Evolutionary conservation across 2,888 invertebrate genomes (phyloP).

Genomic region (Eucriotettix oculatus): DNA sequence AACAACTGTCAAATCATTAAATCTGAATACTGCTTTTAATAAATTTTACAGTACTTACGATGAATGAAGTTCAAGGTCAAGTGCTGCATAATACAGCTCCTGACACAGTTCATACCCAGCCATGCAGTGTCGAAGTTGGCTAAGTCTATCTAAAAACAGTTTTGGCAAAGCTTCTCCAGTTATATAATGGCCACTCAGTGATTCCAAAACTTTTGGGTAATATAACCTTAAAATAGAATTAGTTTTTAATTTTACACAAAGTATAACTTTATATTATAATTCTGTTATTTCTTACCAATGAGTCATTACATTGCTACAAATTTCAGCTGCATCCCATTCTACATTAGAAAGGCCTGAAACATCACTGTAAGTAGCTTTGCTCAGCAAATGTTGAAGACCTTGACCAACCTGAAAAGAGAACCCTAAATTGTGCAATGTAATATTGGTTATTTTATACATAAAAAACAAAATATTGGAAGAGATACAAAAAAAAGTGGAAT

Average conservation of each 20-base stretch:
- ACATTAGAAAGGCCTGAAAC: constrained; percentile 71
- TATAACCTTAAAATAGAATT: constrained; percentile 30
- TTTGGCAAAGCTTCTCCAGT: constrained; percentile 54
- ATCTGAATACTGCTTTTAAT: not conserved
- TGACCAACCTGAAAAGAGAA: constrained; percentile 54
- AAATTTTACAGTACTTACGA: constrained; percentile 26
- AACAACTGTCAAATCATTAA: not conserved
- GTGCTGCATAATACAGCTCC: constrained; percentile 62
- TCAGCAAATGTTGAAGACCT: constrained; percentile 69
- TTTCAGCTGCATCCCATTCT: constrained; percentile 86
- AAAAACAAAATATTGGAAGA: not conserved
- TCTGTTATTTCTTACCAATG: constrained; percentile 37
- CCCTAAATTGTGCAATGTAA: not conserved
- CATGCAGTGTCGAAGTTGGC: constrained; percentile 51
- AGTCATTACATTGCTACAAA: constrained; percentile 66
- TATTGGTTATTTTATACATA: not conserved
- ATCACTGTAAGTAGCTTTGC: constrained; percentile 65
- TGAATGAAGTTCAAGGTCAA: constrained; percentile 70
- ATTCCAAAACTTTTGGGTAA: constrained; percentile 37
- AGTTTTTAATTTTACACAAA: not conserved
- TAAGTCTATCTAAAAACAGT: constrained; percentile 43
- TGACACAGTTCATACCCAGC: constrained; percentile 61
- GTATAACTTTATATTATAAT: not conserved
- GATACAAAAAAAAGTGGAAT: not conserved
- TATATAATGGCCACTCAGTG: constrained; percentile 56